Evolutionary conservation across 2,113 vertebrate species (phyloP), one percentile per base, ranked within the genome.

Genomic region (Megaptera novaeangliae): DNA sequence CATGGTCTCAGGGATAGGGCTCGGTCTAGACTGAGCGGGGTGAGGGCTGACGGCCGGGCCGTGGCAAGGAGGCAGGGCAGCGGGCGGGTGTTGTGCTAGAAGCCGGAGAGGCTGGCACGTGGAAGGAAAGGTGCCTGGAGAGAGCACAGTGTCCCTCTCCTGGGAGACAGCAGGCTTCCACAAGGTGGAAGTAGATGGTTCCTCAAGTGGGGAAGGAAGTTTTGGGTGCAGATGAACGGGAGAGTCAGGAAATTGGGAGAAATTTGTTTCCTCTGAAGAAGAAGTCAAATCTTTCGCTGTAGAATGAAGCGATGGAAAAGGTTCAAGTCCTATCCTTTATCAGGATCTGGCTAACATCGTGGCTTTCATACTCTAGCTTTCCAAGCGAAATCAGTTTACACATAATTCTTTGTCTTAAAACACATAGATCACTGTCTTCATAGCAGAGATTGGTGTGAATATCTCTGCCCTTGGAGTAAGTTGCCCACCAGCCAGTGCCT

Each of bases 211-310:
- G 31, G 31, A 90, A 31, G 39, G 27, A 36, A 34, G 36, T 61
- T 86, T 46, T 55, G 80, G 31, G 36, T 75, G 11, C 8, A 57
- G 3, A 13, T 52, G 11, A 81, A 15, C 39, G 11, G 29, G 18
- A 9, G 18, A 83, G 61, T n/a, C 12, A 46, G 9, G 27, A 86
- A 86, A 36, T 27, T 9, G 23, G 68, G 68, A 55, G 52, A 81
- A 78, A n/a, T 87, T 66, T 27, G 66, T 88, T 68, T 94, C n/a
- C 49, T 88, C 71, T 94, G 87, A 74, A 59, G 69, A 85, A 85
- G 44, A 27, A 21, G 75, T 82, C 36, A 36, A 12, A 10, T 49
- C 29, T 59, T 71, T 55, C 63, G 3, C 13, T 72, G 8, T 18
- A 55, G 80, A 66, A 63, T 41, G 18, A 85, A 34, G 52, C 34